Conservation (phyloP, 2,888 invertebrate species). For the Athrips mouffetella region DNA sequence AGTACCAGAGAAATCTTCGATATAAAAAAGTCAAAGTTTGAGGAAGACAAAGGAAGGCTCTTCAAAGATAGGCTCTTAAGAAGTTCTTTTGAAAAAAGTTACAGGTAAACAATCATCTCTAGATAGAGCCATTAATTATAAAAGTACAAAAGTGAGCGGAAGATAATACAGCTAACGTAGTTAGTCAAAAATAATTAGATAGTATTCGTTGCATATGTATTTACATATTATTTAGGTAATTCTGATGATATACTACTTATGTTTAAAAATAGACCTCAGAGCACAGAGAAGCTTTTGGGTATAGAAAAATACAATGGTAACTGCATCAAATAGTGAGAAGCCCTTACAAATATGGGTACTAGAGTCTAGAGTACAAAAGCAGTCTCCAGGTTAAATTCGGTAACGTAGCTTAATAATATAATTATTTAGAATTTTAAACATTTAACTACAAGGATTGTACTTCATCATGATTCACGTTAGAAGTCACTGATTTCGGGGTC, state of each 20-base stretch:
- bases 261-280: constrained; percentile 39
- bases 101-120: constrained; percentile 31
- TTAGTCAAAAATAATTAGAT: constrained; percentile 34
- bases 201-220: constrained; percentile 53
- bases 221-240: constrained; percentile 45
- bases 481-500: constrained; percentile 83
- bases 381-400: constrained; percentile 80
- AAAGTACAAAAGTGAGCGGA: constrained; percentile 73
- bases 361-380: constrained; percentile 77
- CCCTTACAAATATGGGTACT: constrained; percentile 65
- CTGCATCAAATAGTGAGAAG: constrained; percentile 64
- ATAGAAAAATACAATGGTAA: constrained; percentile 76
- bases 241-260: constrained; percentile 26
- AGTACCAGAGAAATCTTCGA: constrained; percentile 38
- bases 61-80: constrained; percentile 37
- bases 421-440: constrained; percentile 48
- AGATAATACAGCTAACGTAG: constrained; percentile 42
- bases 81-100: constrained; percentile 38
- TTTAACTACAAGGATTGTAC: constrained; percentile 30
- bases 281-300: constrained; percentile 53
- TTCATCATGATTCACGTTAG: constrained; percentile 39
- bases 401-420: constrained; percentile 74
- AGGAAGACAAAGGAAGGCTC: constrained; percentile 74
- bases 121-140: constrained; percentile 52
- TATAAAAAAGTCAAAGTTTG: constrained; percentile 39